Percentiles rank a stretch among this genome's conserved stretches.
phyloP scores from a whole-genome alignment of 2,113 vertebrate genomes.

The Bagarius yarrelli region DNA sequence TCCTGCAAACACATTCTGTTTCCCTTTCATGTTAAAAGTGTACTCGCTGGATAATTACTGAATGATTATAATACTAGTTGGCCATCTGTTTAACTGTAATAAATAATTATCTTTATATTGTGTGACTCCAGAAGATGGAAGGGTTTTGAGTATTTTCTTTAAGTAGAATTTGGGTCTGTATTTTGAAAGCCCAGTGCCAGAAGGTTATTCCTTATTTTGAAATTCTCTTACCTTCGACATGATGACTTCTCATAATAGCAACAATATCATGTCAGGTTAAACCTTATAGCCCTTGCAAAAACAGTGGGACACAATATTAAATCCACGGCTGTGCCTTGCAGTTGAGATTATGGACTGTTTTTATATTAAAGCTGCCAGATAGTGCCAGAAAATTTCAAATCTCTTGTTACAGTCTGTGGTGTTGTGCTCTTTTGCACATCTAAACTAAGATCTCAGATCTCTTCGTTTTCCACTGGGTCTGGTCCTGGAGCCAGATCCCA shows the following conservation, averaged over 20 bases:
- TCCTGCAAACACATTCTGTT: neutral
- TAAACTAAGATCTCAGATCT: no score
- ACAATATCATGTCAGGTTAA: neutral
- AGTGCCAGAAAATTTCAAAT: neutral
- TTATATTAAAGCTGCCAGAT: neutral
- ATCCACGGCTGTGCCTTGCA: neutral
- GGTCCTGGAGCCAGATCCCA: neutral
- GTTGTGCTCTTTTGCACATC: neutral
- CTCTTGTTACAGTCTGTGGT: neutral
- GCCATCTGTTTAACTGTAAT: conserved; percentile 39
- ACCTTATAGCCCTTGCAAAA: conserved; percentile 5
- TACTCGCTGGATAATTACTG: conserved; percentile 35
- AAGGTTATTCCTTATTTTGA: neutral
- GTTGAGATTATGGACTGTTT: neutral
- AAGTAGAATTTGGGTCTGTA: neutral
- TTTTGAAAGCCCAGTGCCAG: neutral
- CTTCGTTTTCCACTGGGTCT: no score
- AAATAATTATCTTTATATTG: conserved; percentile 23
- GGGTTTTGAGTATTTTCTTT: conserved; percentile 16
- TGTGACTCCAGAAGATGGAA: conserved; percentile 19
- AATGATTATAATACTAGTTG: conserved; percentile 24
- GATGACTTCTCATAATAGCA: neutral
- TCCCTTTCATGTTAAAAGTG: conserved; percentile 13
- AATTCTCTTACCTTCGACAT: neutral
- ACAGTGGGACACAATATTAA: conserved; percentile 9